A percentile compares a stretch with the other conserved stretches of the same genome.
phyloP scores from a whole-genome alignment of 2,113 vertebrate genomes.

The Sula dactylatra region DNA sequence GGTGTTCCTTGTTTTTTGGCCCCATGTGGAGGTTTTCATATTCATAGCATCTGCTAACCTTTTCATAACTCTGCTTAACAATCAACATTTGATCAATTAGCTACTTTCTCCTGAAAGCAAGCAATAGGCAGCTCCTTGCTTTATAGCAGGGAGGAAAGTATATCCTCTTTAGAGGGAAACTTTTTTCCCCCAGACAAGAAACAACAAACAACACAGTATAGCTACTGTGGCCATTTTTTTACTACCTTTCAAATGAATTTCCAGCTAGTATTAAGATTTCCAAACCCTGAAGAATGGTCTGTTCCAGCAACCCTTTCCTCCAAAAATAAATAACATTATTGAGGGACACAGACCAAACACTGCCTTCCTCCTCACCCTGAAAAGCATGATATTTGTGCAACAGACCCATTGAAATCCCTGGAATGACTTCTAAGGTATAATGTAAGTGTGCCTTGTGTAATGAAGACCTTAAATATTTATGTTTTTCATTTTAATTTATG shows the following conservation, averaged over 20 bases:
- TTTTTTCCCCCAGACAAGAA: neutral
- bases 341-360: neutral
- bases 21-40: neutral
- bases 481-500: constrained; percentile 14
- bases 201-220: neutral
- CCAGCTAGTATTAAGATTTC: neutral
- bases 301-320: neutral
- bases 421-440: neutral
- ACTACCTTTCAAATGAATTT: neutral
- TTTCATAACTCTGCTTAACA: neutral
- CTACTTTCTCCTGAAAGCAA: neutral
- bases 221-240: neutral
- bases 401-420: neutral
- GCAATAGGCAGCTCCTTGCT: neutral
- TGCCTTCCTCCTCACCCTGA: neutral
- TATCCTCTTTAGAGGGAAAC: neutral
- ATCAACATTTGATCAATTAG: neutral
- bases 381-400: fast-evolving
- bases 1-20: neutral
- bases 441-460: neutral
- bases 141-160: neutral
- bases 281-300: neutral
- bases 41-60: neutral
- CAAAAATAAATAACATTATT: neutral
- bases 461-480: neutral